Percentiles rank a stretch among this genome's conserved stretches.
Conservation (phyloP, 2,113 vertebrate species). For the Glaucomys volans region DNA sequence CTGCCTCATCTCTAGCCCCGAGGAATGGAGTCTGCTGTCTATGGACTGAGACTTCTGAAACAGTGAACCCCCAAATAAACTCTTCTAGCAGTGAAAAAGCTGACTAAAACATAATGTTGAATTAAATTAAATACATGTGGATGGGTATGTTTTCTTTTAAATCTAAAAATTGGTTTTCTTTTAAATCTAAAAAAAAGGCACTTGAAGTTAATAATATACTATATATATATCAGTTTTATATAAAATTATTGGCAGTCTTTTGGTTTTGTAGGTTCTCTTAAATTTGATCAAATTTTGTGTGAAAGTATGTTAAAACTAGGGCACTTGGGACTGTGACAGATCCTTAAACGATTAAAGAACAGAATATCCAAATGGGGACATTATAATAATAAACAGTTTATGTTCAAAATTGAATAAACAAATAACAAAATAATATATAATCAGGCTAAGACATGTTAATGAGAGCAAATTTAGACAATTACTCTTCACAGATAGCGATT, state of each 20-base stretch:
- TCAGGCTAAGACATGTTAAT: not conserved
- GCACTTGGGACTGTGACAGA: not conserved
- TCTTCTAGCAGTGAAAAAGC: no score
- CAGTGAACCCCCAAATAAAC: no score
- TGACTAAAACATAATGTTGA: not conserved
- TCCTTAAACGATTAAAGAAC: not conserved
- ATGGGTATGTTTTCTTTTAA: not conserved
- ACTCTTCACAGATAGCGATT: not conserved
- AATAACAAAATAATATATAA: not conserved
- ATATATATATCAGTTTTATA: no score
- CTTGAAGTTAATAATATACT: not conserved
- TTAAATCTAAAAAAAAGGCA: not conserved
- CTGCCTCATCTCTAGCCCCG: no score
- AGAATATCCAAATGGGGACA: not conserved
- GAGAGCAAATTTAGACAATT: not conserved
- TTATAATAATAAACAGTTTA: not conserved
- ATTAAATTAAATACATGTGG: not conserved
- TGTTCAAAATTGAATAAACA: not conserved
- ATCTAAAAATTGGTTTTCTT: not conserved
- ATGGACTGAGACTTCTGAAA: no score
- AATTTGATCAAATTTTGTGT: not conserved
- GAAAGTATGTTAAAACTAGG: not conserved
- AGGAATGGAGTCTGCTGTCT: no score
- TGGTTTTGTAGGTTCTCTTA: not conserved
- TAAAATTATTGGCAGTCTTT: not conserved